Conservation (phyloP, 2,888 invertebrate species). For the Lasioglossum marginatum region DNA sequence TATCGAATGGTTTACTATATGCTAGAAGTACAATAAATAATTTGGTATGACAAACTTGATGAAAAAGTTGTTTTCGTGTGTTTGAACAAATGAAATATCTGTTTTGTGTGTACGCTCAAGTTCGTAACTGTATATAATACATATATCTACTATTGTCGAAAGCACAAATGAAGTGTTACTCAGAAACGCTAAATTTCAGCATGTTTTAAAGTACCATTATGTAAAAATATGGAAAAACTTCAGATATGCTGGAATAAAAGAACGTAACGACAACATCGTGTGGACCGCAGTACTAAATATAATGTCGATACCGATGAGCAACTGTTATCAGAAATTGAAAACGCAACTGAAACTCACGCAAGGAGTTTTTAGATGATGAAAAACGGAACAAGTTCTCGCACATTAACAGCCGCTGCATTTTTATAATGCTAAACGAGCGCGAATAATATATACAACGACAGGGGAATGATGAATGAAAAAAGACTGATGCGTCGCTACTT, state of each 20-base stretch:
- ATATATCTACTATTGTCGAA: conserved; percentile 4
- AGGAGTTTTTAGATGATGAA: background rate
- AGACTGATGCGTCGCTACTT: conserved; percentile 11
- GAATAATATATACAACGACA: background rate
- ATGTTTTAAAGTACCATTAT: background rate
- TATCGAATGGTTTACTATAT: background rate
- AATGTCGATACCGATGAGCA: background rate
- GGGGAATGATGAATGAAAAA: background rate
- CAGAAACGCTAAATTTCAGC: background rate
- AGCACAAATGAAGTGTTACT: background rate
- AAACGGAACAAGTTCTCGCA: background rate
- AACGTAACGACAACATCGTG: background rate
- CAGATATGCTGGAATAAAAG: background rate
- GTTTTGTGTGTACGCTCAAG: background rate
- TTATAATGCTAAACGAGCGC: background rate
- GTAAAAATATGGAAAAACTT: background rate
- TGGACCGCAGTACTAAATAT: background rate
- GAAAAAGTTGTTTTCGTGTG: background rate
- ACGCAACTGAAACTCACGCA: background rate
- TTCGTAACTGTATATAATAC: background rate
- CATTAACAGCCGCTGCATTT: background rate
- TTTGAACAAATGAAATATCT: background rate
- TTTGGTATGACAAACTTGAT: background rate
- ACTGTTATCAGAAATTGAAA: background rate
- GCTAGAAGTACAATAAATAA: background rate